phyloP scores from a whole-genome alignment of 1,140 invertebrate species.

The Portunus trituberculatus region DNA sequence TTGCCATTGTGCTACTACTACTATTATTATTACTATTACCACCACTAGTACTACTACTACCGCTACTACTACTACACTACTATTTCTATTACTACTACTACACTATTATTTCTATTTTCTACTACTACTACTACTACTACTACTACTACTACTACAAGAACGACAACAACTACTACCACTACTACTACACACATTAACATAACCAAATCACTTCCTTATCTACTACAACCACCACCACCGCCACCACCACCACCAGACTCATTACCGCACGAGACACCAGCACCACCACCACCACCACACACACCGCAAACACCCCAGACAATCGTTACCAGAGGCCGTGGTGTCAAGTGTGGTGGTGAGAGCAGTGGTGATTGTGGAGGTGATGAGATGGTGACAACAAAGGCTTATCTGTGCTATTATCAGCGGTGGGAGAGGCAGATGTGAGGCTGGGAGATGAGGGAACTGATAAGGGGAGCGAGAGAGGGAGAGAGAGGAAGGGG shows the following conservation, averaged over 20 bases:
- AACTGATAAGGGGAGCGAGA: not conserved
- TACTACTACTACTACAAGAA: too few species aligned
- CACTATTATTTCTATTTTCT: too few species aligned
- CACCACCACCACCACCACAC: not conserved
- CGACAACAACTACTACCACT: too few species aligned
- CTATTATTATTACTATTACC: too few species aligned
- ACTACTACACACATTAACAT: too few species aligned
- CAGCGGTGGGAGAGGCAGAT: not conserved
- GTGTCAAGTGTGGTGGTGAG: not conserved
- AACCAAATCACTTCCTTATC: too few species aligned
- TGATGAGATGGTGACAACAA: not conserved
- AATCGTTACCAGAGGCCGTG: not conserved
- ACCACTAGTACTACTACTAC: too few species aligned
- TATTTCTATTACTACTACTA: too few species aligned
- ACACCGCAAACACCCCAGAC: too few species aligned
- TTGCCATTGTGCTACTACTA: too few species aligned
- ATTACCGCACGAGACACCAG: not conserved
- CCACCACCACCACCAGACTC: not conserved
- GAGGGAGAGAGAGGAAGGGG: not conserved
- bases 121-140: too few species aligned
- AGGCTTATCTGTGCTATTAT: slow-evolving; percentile 14
- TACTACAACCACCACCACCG: not conserved
- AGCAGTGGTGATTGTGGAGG: not conserved
- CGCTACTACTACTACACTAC: too few species aligned
- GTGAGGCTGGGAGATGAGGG: not conserved